A percentile compares a stretch with the other conserved stretches of the same genome.
Conservation (phyloP, 1,140 invertebrate species). For the Brachionus plicatilis region DNA sequence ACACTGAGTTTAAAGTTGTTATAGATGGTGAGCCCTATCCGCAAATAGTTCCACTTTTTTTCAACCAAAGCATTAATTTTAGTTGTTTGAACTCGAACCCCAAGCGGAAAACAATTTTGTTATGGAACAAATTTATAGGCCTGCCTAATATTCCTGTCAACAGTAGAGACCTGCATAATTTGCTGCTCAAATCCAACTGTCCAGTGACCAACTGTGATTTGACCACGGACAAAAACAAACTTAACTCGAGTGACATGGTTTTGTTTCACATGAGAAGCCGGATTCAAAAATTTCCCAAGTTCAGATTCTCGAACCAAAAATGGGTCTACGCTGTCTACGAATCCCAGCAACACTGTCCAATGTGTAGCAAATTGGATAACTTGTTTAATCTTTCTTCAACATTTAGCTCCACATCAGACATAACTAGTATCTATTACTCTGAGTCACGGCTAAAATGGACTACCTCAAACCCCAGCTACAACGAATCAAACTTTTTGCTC, state of each 20-base stretch:
- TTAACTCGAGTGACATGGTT: constrained; percentile 27
- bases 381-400: constrained; percentile 47
- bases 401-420: constrained; percentile 45
- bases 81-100: constrained; percentile 1
- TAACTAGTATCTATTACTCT: constrained; percentile 30
- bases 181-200: background rate
- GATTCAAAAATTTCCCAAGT: constrained; percentile 8
- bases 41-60: background rate
- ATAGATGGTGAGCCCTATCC: constrained; percentile 15
- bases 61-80: background rate
- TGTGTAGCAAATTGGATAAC: constrained; percentile 27
- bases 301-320: constrained; percentile 11
- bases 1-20: background rate
- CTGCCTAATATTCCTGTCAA: background rate
- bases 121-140: constrained; percentile 16
- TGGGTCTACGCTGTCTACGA: constrained; percentile 28
- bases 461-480: background rate
- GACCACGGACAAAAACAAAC: background rate
- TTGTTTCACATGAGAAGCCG: constrained; percentile 33
- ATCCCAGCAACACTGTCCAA: constrained; percentile 36
- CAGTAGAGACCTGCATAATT: background rate
- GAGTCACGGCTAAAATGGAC: background rate
- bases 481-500: background rate
- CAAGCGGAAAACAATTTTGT: constrained; percentile 4
- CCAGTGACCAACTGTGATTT: constrained; percentile 11